A percentile compares a stretch with the other conserved stretches of the same genome.
Evolutionary conservation across 2,888 invertebrate genomes (phyloP).

Genomic region (Luperina nickerlii): DNA sequence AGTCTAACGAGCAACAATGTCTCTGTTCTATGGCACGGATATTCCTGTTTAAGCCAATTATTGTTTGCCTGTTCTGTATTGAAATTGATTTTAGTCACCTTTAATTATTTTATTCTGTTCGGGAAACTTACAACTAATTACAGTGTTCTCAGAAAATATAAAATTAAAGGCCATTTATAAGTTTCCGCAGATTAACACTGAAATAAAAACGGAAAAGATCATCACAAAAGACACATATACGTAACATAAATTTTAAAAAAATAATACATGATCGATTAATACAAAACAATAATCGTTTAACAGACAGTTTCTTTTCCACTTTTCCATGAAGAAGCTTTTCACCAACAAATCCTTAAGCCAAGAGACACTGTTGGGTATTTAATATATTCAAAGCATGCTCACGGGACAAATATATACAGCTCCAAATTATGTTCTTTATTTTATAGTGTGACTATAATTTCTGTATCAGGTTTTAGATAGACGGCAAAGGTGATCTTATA

Average conservation of each 20-base stretch:
- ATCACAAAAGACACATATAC: background rate
- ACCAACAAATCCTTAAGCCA: background rate
- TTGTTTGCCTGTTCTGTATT: conserved; percentile 25
- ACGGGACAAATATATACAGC: background rate
- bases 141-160: background rate
- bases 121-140: background rate
- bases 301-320: background rate
- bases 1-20: conserved; percentile 81
- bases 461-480: background rate
- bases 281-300: background rate
- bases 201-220: background rate
- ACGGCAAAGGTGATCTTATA: background rate
- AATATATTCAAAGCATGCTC: background rate
- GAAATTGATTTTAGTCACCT: conserved; percentile 1
- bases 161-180: background rate
- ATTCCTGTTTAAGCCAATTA: conserved; percentile 55
- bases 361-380: background rate
- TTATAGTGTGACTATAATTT: background rate
- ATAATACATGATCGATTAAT: background rate
- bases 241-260: background rate
- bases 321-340: background rate
- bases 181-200: background rate
- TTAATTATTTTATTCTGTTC: background rate
- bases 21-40: conserved; percentile 64
- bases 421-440: background rate